Evolutionary conservation across 2,888 invertebrate species (phyloP).

Genomic region (Strigamia transsilvanica): DNA sequence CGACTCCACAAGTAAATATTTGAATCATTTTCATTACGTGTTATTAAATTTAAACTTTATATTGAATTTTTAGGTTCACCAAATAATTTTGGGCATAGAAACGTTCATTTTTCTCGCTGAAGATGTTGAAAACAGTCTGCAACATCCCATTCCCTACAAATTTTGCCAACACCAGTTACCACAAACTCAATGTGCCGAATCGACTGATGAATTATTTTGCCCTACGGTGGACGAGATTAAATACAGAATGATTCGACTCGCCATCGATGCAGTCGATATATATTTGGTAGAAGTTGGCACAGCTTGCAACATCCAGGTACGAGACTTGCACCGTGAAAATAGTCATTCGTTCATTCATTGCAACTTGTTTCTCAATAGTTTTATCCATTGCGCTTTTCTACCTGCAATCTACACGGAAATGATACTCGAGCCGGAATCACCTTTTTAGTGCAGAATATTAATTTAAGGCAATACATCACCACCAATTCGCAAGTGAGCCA

Average conservation of each 20-base stretch:
- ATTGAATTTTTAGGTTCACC: conserved; percentile 73
- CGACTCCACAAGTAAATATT: conserved; percentile 76
- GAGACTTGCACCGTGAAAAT: conserved; percentile 54
- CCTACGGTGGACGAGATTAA: conserved; percentile 86
- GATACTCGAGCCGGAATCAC: conserved; percentile 90
- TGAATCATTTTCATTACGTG: conserved; percentile 34
- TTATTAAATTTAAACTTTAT: not conserved
- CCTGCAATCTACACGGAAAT: conserved; percentile 94
- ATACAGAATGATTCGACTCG: conserved; percentile 89
- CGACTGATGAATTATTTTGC: conserved; percentile 68
- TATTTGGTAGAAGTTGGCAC: conserved; percentile 89
- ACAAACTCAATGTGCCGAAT: conserved; percentile 72
- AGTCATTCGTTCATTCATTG: not conserved
- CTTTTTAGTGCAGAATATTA: conserved; percentile 79
- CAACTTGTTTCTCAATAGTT: conserved; percentile 66
- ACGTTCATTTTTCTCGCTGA: conserved; percentile 84
- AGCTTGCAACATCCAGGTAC: conserved; percentile 83
- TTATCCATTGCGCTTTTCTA: conserved; percentile 85
- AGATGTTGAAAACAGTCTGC: conserved; percentile 88
- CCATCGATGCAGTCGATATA: conserved; percentile 87
- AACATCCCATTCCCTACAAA: conserved; percentile 76
- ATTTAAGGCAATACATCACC: conserved; percentile 74
- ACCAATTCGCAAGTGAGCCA: conserved; percentile 61
- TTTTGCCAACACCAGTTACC: conserved; percentile 67
- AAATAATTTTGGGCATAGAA: conserved; percentile 86